Conservation (phyloP, 2,113 vertebrate genomes). For the Epinephelus moara region DNA sequence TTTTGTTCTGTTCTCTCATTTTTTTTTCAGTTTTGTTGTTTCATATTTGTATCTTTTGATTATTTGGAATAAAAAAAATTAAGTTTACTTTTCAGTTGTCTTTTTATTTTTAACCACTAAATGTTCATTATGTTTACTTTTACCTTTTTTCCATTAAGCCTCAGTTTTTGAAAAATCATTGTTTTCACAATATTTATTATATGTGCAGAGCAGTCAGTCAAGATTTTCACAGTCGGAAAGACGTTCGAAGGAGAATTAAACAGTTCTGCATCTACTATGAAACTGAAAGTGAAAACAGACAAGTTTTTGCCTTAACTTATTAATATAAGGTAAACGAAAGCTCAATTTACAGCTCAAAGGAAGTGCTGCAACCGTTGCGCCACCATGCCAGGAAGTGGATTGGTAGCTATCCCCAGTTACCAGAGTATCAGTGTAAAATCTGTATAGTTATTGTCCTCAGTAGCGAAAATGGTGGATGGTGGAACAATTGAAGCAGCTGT, state of each 20-base stretch:
- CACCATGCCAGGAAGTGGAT: too few species aligned
- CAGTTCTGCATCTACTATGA: not conserved
- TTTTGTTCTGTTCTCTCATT: conserved; percentile 3
- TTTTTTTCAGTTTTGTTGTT: conserved; percentile 58
- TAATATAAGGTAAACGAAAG: too few species aligned
- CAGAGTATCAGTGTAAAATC: too few species aligned
- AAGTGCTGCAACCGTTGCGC: too few species aligned
- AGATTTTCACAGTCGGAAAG: too few species aligned
- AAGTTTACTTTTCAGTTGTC: conserved; percentile 71
- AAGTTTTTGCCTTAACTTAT: too few species aligned
- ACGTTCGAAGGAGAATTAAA: too few species aligned
- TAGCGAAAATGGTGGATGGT: too few species aligned
- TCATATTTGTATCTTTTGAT: conserved; percentile 79
- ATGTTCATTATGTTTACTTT: conserved; percentile 4
- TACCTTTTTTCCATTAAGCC: not conserved
- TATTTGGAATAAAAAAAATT: conserved; percentile 75
- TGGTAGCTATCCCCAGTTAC: too few species aligned
- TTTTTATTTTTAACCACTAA: conserved; percentile 54
- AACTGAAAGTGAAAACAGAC: not conserved
- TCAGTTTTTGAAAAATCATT: not conserved
- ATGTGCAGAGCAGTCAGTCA: not conserved
- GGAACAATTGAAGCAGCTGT: too few species aligned
- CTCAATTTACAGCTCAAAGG: too few species aligned
- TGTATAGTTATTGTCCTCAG: too few species aligned
- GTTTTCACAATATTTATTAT: not conserved